These are phyloP conservation scores for Sesia apiformis DNA, from an alignment of 2,888 invertebrate species.

Conservation along the genomic window DNA sequence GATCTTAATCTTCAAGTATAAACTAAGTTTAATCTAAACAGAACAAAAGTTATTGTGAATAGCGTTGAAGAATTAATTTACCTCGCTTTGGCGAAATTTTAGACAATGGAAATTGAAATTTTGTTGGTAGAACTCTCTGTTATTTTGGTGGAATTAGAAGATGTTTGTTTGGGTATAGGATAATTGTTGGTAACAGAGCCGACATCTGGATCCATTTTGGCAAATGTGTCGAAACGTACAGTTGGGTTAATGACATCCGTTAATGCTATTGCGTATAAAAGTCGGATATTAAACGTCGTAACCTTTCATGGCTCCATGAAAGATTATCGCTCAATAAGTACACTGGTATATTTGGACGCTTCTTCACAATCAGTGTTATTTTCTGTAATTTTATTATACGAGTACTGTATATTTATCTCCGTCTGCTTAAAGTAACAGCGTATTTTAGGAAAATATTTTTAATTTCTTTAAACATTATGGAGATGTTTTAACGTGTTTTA, in stretches of 20 bases:
- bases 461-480: no score
- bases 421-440: no score
- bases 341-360: no score
- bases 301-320: conserved; percentile 15
- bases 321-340: background rate
- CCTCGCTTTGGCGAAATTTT: conserved; percentile 12
- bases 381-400: no score
- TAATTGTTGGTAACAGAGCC: conserved; percentile 16
- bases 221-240: conserved; percentile 3
- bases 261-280: conserved; percentile 23
- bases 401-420: no score
- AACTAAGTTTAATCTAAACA: background rate
- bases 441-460: no score
- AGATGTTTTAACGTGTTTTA: no score
- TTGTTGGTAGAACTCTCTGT: conserved; percentile 13
- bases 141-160: conserved; percentile 7
- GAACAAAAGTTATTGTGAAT: conserved; percentile 8
- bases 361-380: no score
- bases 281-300: conserved; percentile 21
- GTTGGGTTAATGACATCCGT: conserved; percentile 12
- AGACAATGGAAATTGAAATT: conserved; percentile 18
- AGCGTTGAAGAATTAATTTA: conserved; percentile 15
- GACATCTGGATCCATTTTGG: conserved; percentile 15
- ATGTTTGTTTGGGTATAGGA: conserved; percentile 14
- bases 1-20: background rate